phyloP scores from a whole-genome alignment of 2,888 invertebrate species.

The Oeneis ivallda region DNA sequence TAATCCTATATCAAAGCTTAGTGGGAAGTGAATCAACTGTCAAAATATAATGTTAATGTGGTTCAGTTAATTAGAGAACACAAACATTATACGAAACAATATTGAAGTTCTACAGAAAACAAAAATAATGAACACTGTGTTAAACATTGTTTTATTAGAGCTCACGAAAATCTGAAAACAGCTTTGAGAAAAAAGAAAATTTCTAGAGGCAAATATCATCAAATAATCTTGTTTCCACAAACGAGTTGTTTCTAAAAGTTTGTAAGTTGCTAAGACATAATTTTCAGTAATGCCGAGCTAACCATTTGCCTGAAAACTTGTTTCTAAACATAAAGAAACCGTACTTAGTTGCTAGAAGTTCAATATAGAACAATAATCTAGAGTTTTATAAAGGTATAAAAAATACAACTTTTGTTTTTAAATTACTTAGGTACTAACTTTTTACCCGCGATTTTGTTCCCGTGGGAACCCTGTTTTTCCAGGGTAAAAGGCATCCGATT shows the following conservation, averaged over 20 bases:
- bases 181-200: constrained; percentile 1
- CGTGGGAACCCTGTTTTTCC: no score
- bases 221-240: constrained; percentile 12
- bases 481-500: no score
- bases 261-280: neutral
- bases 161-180: constrained; percentile 1
- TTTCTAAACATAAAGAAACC: neutral
- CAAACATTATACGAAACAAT: no score
- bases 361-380: neutral
- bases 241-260: constrained; percentile 14
- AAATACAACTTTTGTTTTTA: no score
- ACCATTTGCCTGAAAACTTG: neutral
- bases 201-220: constrained; percentile 3
- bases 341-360: neutral
- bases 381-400: neutral
- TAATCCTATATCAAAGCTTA: no score
- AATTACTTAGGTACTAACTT: no score
- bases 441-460: no score
- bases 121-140: neutral
- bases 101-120: neutral
- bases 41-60: no score
- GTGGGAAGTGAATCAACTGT: no score
- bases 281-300: neutral
- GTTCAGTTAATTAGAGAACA: no score
- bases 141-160: neutral